Evolutionary conservation across 2,113 vertebrate genomes (phyloP), one percentile per base, ranked within the genome.

Genomic region (Neolamprologus devosi): DNA sequence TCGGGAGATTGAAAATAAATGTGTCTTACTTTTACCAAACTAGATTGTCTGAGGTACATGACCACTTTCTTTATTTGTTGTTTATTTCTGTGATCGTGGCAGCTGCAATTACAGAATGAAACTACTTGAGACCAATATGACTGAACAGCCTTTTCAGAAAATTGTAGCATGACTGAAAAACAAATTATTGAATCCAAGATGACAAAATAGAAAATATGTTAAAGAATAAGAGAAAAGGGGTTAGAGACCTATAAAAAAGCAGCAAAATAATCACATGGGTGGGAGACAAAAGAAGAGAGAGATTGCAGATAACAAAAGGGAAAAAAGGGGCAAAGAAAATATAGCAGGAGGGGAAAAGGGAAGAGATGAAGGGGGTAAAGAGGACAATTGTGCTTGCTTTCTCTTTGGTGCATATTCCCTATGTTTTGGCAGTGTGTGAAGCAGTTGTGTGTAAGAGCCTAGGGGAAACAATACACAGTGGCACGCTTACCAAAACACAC

Each of bases 371-470:
- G 55, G 26, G 70, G 68, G 79, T 83, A 90, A 91, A 92, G 81
- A 88, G 92, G 93, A 93, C 81, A 75, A 84, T 79, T 91, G 68
- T 86, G 75, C 53, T 86, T 86, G 79, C 26, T 90, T 85, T 88
- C 49, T 63, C 86, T 79, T 63, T 87, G 73, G 83, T 92, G 88
- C 90, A 68, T 86, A 82, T 83, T 88, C 80, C 79, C 83, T 79
- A 57, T 84, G 53, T 87, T 92, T 89, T 93, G 89, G 92, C 88
- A 87, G 70, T 23, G 49, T 83, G 53, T 73, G 80, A 85, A 87
- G 65, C 88, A 87, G 87, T 82, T 89, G 81, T 89, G 87, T 81
- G 86, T 51, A 26, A 80, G 47, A 78, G 60, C 92, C 85, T 89
- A n/a, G 7, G 78, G 85, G 87, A 88, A 60, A 65, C 33, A 86